Evolutionary conservation across 2,888 invertebrate species (phyloP).

Genomic region (Furcula furcula): DNA sequence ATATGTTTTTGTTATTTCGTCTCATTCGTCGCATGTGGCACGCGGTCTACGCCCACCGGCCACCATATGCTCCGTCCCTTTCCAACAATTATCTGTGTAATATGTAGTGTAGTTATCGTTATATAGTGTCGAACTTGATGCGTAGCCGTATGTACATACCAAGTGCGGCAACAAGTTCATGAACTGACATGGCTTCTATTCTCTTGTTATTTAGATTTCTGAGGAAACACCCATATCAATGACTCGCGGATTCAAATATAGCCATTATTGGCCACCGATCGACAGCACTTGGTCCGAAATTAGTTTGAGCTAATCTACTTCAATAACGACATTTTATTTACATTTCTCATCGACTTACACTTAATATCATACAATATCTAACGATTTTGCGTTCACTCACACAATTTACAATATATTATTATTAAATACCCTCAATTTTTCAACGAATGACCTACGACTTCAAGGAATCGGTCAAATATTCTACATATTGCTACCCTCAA

Average conservation of each 20-base stretch:
- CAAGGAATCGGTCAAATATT: conserved; percentile 37
- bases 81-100: too few relatives aligned
- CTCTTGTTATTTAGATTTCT: too few relatives aligned
- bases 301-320: conserved; percentile 41
- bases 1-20: too few relatives aligned
- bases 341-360: conserved; percentile 18
- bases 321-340: conserved; percentile 40
- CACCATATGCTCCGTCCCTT: too few relatives aligned
- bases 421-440: conserved; percentile 35
- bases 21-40: too few relatives aligned
- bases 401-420: conserved; percentile 20
- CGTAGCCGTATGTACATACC: too few relatives aligned
- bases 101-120: too few relatives aligned
- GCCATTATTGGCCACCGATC: conserved; percentile 50
- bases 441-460: conserved; percentile 40
- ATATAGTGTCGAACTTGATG: too few relatives aligned
- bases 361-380: conserved; percentile 14
- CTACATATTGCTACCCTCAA: conserved; percentile 20
- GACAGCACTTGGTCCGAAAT: conserved; percentile 75
- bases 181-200: too few relatives aligned
- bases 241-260: not conserved
- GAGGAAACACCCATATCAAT: conserved; percentile 11
- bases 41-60: too few relatives aligned
- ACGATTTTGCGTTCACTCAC: conserved; percentile 12
- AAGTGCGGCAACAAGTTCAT: too few relatives aligned